Percentiles rank a stretch among this genome's conserved stretches.
These are phyloP conservation scores for Tursiops truncatus DNA, from an alignment of 2,113 vertebrate genomes.

Conservation along the genomic window DNA sequence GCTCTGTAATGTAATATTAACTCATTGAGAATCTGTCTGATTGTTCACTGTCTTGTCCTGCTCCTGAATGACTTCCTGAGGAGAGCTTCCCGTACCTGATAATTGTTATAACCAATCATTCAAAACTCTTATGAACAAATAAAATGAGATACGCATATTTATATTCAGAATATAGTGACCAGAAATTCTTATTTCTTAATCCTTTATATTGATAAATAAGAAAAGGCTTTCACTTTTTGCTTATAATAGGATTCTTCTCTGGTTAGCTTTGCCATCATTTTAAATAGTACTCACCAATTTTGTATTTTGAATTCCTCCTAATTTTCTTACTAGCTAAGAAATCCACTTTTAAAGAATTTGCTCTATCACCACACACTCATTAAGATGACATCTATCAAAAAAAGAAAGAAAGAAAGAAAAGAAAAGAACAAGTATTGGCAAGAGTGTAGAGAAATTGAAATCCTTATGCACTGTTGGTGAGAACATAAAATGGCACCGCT, in stretches of 20 bases:
- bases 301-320: neutral
- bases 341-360: neutral
- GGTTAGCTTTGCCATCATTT: neutral
- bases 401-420: neutral
- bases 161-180: neutral
- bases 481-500: neutral
- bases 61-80: neutral
- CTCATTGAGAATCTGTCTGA: neutral
- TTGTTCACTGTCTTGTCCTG: neutral
- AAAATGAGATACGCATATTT: neutral
- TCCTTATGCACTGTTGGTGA: neutral
- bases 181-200: neutral
- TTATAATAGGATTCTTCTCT: neutral
- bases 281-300: neutral
- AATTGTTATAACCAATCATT: neutral
- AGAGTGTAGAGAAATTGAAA: neutral
- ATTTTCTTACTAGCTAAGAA: neutral
- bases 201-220: neutral
- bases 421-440: neutral
- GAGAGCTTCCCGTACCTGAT: neutral
- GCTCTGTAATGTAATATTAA: neutral
- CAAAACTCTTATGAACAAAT: neutral
- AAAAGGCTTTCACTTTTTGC: neutral
- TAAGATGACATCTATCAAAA: neutral
- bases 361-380: neutral